Evolutionary conservation across 2,113 vertebrate genomes (phyloP).

Genomic region (Pseudorectes ferrugineus): DNA sequence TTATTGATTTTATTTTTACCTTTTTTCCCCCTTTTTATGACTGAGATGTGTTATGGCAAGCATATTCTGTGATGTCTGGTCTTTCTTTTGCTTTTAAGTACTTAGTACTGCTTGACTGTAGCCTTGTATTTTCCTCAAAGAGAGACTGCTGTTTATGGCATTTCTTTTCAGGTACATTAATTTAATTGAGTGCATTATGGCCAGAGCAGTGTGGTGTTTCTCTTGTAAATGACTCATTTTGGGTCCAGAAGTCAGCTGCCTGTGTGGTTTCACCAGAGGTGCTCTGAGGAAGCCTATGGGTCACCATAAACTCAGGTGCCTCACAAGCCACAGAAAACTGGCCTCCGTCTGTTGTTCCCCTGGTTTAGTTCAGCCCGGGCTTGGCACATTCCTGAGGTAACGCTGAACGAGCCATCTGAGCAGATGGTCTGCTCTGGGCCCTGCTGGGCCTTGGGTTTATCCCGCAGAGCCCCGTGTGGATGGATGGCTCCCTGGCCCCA

Average conservation of each 20-base stretch:
- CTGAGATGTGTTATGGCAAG: neutral
- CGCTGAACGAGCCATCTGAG: neutral
- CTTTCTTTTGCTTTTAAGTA: neutral
- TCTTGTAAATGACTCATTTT: slow-evolving; percentile 40
- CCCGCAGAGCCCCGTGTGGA: neutral
- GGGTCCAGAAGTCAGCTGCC: neutral
- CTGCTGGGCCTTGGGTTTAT: neutral
- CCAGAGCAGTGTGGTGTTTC: slow-evolving; percentile 13
- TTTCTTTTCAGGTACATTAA: slow-evolving; percentile 42
- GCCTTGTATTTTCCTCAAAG: neutral
- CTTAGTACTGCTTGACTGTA: neutral
- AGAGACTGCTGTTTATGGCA: neutral
- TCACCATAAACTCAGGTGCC: neutral
- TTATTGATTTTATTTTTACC: neutral
- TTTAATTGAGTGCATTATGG: slow-evolving; percentile 24
- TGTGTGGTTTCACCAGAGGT: slow-evolving; percentile 39
- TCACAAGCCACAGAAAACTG: neutral
- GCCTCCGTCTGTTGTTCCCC: slow-evolving; percentile 40
- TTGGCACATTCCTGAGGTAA: neutral
- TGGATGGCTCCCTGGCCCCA: neutral
- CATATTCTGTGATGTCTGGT: neutral
- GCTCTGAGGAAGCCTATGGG: slow-evolving; percentile 26
- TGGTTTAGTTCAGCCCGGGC: slow-evolving; percentile 1
- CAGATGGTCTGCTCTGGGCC: slow-evolving; percentile 37
- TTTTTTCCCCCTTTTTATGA: neutral